Base-by-base conservation (phyloP, 2,113 vertebrate species). In the Gopherus flavomarginatus region DNA sequence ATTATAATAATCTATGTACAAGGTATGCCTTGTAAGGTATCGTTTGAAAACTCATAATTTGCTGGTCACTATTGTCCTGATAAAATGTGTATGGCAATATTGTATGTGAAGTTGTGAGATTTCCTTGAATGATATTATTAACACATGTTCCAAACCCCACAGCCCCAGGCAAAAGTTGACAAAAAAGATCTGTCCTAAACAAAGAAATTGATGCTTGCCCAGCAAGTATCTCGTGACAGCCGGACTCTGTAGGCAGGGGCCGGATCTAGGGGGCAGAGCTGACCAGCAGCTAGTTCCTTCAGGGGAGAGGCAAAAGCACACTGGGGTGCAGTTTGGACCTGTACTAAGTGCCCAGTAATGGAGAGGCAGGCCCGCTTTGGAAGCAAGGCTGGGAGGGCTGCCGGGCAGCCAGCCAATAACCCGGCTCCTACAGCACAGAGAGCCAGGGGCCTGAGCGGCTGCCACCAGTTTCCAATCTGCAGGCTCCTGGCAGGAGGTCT, bases 211-310 rank as follows among this genome's bases (percentile, higher is more conserved):
- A 8, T 9, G 16, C 16, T 69, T 65, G 31, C 31, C 59, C 31
- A 10, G 62, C 17, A 21, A 69, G 16, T 16, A 35, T 21, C 62
- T n/a, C 62, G 1, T 21, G 27, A 27, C 27, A 59, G 27, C 26
- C 11, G 12, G 57, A 27, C 26, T 26, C 57, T 6, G 17, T 8
- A 69, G 35, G 31, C 35, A 69, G 35, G 8, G 31, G 62, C 62
- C 19, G 16, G 35, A 17, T 31, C 35, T 8, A 10, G 8, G 8
- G 16, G 8, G 62, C 4, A 1, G 17, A 17, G 4, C 16, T 16
- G 4, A 17, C 17, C 35, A 21, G 35, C 8, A 3, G 7, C 17
- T n/a, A 17, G 62, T 8, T 69, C 62, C 35, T n/a, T n/a, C 5
- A 22, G 35, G 8, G 8, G 16, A 5, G 4, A 69, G 35, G 17